Evolutionary conservation across 2,888 invertebrate species (phyloP).

Genomic region (Incurvaria masculella): DNA sequence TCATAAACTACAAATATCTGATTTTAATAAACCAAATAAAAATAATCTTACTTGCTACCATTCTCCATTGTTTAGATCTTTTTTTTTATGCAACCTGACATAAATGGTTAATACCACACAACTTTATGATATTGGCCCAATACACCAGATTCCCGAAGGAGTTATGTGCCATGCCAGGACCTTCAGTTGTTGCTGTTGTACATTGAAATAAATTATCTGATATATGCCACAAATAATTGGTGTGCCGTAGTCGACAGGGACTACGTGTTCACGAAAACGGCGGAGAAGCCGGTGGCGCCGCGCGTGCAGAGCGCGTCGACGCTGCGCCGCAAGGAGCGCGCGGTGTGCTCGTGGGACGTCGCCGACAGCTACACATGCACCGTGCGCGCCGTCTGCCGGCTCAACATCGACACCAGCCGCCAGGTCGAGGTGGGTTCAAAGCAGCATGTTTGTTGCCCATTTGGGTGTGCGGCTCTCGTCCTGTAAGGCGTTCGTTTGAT

Average conservation of each 20-base stretch:
- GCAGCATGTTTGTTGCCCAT: background rate
- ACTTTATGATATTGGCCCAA: no score
- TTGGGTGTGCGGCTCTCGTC: background rate
- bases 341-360: slow-evolving; percentile 69
- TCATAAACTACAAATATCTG: no score
- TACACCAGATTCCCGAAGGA: no score
- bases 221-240: no score
- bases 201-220: no score
- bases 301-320: slow-evolving; percentile 62
- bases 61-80: no score
- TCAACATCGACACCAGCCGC: slow-evolving; percentile 76
- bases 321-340: slow-evolving; percentile 63
- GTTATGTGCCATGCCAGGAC: no score
- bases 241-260: slow-evolving; percentile 52
- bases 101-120: no score
- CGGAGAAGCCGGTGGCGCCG: slow-evolving; percentile 45
- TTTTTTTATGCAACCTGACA: no score
- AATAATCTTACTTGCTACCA: no score
- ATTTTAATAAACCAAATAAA: no score
- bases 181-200: no score
- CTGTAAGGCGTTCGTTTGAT: background rate
- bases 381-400: slow-evolving; percentile 67
- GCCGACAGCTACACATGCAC: slow-evolving; percentile 65
- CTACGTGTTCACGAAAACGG: slow-evolving; percentile 49
- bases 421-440: slow-evolving; percentile 61